Evolutionary conservation across 2,113 vertebrate genomes (phyloP).

Genomic region (Rynchops niger): DNA sequence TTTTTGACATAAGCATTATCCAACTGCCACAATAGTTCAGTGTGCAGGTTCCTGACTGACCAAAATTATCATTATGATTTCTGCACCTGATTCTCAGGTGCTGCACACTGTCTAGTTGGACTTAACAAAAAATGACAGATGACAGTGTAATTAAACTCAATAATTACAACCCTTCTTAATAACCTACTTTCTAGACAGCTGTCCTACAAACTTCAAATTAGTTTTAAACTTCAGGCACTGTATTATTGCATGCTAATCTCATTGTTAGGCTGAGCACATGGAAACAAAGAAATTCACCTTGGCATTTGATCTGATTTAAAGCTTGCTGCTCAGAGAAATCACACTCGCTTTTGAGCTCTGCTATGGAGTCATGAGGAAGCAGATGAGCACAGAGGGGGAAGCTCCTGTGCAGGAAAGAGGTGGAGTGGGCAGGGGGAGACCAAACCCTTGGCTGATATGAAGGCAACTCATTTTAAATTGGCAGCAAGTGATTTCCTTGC

Average conservation of each 20-base stretch:
- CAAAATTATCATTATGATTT: neutral
- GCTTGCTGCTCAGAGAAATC: neutral
- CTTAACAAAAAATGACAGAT: neutral
- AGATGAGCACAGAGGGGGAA: neutral
- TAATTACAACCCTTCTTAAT: neutral
- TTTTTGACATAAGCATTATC: neutral
- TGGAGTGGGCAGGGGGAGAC: neutral
- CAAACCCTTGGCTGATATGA: neutral
- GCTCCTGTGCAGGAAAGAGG: neutral
- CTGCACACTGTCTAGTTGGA: neutral
- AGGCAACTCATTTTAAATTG: neutral
- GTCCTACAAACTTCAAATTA: neutral
- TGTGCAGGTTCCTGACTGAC: neutral
- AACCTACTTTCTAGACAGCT: neutral
- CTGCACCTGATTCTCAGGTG: neutral
- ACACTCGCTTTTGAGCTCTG: neutral
- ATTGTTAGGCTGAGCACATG: neutral
- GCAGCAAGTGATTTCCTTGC: neutral
- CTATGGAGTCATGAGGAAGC: neutral
- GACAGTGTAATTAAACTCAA: neutral
- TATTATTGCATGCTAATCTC: neutral
- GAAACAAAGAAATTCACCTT: neutral
- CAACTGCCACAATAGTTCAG: neutral
- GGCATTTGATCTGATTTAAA: neutral
- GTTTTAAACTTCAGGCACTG: neutral